Percentiles rank a stretch among this genome's conserved stretches.
phyloP scores from a whole-genome alignment of 2,888 invertebrate genomes.

The Anodontia alba region DNA sequence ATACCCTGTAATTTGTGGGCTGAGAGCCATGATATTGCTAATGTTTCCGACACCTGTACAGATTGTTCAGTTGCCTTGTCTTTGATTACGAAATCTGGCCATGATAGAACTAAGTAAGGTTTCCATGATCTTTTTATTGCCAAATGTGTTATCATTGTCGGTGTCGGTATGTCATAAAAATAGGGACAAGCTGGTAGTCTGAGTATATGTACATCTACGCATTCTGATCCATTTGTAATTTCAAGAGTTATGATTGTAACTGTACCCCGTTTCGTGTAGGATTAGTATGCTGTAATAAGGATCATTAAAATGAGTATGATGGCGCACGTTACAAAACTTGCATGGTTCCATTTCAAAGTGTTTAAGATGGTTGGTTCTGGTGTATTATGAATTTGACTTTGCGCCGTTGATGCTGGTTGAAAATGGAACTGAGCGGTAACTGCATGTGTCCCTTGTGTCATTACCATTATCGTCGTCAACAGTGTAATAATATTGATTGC shows the following conservation, averaged over 20 bases:
- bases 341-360: too few species aligned
- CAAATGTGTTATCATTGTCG: neutral
- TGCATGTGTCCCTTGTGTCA: neutral
- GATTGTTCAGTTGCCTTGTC: neutral
- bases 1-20: neutral
- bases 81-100: neutral
- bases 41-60: neutral
- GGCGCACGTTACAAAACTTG: too few species aligned
- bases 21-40: neutral
- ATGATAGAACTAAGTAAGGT: neutral
- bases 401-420: too few species aligned
- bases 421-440: too few species aligned
- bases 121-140: neutral
- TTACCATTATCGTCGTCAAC: neutral
- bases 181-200: neutral
- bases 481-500: neutral
- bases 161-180: neutral
- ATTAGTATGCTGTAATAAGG: too few species aligned
- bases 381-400: too few species aligned
- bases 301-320: too few species aligned
- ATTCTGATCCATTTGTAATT: neutral
- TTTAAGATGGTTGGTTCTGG: too few species aligned
- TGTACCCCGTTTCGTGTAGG: too few species aligned
- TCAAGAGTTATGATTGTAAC: neutral
- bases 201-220: neutral